Evolutionary conservation across 2,888 invertebrate genomes (phyloP).

Genomic region (Aphrophora alni): DNA sequence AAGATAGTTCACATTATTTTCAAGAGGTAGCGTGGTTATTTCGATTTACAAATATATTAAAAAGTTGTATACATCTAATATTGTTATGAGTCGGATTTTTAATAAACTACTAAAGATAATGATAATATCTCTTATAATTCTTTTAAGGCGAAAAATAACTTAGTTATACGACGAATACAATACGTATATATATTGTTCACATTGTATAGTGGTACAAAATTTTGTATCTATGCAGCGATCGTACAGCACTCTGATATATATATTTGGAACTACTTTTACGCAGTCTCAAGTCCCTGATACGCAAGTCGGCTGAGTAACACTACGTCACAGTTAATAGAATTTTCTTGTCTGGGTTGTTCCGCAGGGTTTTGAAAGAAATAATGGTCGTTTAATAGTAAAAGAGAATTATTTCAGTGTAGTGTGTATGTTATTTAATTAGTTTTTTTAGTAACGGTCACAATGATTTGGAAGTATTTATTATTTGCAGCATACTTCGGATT

Average conservation of each 20-base stretch:
- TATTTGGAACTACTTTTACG: background rate
- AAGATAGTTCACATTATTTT: background rate
- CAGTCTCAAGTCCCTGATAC: background rate
- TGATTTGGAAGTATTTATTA: background rate
- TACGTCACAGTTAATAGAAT: background rate
- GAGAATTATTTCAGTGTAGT: background rate
- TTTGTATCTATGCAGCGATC: background rate
- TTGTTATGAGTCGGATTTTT: too few relatives aligned
- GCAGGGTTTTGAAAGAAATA: background rate
- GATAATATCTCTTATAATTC: too few relatives aligned
- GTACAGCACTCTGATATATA: background rate
- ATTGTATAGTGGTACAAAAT: background rate
- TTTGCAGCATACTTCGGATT: background rate
- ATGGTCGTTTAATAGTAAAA: background rate
- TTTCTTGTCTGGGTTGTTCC: background rate
- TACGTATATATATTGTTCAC: background rate
- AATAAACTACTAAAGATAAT: too few relatives aligned
- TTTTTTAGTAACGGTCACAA: background rate
- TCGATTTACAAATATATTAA: background rate
- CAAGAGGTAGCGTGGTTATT: background rate
- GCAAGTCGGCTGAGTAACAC: background rate
- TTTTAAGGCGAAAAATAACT: too few relatives aligned
- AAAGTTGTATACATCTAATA: too few relatives aligned
- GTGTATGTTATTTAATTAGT: background rate
- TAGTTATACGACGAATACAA: too few relatives aligned